Evolutionary conservation across 2,113 vertebrate species (phyloP), one percentile per base, ranked within the genome.

Genomic region (Saguinus midas): DNA sequence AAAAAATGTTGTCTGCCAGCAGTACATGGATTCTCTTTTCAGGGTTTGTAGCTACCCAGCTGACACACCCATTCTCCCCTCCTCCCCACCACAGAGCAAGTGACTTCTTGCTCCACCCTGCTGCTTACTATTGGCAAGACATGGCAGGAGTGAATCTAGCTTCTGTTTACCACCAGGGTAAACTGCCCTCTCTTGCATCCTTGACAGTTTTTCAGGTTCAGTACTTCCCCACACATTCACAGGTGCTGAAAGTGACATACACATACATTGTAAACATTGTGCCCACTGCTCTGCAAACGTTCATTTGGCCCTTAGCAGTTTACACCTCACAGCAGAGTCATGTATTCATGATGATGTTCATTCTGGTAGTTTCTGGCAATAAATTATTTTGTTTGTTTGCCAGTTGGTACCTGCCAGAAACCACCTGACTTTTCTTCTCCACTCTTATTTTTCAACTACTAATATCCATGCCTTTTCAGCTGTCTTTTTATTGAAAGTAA

Each of bases 401-500:
- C n/a, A 23, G 88, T 12, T 40, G 45, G 55, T 76, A 40, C 32
- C 40, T 70, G 40, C 18, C 58, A 81, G 27, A 52, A n/a, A n/a
- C 35, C 45, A 90, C 48, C 21, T 93, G 87, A 64, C 23, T 96
- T 91, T 95, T 85, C 55, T 90, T 91, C 40, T 91, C 52, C 48
- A 79, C 23, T 83, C 35, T 96, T 93, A 58, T 29, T 91, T 96
- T 96, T 91, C 78, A 90, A 66, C 88, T 90, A 92, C 78, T 87
- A 94, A 90, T 96, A 90, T 40, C 48, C 58, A 83, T 87, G 82
- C 43, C 48, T 97, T 97, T 89, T 82, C 86, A 94, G 37, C 40
- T 92, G 14, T 84, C 72, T 96, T 97, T 98, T 97, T 94, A 97
- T 96, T 97, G 96, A 96, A 97, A 96, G 95, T 88, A 98, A 97